Conservation (phyloP, 2,888 invertebrate genomes). For the Polyommatus icarus region DNA sequence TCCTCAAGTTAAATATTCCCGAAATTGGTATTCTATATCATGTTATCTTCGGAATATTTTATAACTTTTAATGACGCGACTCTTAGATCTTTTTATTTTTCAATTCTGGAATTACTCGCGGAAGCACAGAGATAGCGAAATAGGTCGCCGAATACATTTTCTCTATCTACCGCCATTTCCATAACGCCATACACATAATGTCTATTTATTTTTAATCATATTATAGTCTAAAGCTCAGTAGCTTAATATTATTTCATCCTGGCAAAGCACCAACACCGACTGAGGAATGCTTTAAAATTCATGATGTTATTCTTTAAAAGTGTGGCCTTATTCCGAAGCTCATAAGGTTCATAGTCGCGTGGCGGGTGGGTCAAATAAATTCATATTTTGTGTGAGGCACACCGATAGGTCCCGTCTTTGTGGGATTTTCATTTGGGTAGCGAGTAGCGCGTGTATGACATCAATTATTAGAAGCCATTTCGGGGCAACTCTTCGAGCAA, state of each 20-base stretch:
- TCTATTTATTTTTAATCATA: conserved; percentile 30
- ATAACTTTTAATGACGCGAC: neutral
- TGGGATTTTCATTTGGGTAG: conserved; percentile 10
- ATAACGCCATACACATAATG: conserved; percentile 22
- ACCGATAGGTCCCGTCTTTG: conserved; percentile 9
- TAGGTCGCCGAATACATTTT: conserved; percentile 11
- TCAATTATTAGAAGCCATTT: conserved; percentile 16
- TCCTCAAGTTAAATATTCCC: neutral
- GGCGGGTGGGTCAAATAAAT: neutral
- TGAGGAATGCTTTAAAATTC: conserved; percentile 27
- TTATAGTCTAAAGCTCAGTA: neutral
- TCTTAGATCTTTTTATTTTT: conserved; percentile 6
- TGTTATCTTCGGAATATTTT: neutral
- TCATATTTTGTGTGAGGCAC: conserved; percentile 19
- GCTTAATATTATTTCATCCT: conserved; percentile 29
- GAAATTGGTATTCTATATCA: neutral
- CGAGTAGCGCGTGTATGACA: neutral
- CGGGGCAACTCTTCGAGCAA: neutral
- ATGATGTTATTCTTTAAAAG: conserved; percentile 25
- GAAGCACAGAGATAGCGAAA: conserved; percentile 10
- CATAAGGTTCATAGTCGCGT: neutral
- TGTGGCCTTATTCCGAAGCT: neutral
- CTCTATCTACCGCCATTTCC: conserved; percentile 11
- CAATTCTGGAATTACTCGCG: neutral
- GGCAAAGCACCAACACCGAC: conserved; percentile 25